phyloP scores from a whole-genome alignment of 2,888 invertebrate species.

The Melanargia galathea region DNA sequence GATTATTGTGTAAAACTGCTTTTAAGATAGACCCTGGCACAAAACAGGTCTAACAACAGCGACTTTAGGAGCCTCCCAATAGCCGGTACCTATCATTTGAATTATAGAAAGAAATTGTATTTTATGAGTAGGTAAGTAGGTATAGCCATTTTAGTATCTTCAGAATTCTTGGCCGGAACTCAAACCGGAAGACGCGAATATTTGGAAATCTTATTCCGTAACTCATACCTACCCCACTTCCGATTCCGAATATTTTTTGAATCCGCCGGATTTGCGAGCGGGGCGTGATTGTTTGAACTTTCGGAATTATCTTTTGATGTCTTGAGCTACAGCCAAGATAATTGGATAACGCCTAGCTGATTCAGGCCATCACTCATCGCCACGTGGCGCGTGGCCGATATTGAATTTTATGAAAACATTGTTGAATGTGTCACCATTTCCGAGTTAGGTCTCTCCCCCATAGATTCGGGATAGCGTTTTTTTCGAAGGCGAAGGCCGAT shows the following conservation, averaged over 20 bases:
- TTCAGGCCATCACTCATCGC: not conserved
- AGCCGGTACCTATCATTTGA: too few relatives aligned
- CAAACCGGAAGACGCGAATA: slow-evolving; percentile 55
- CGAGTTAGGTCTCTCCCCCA: not conserved
- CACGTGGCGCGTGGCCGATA: slow-evolving; percentile 2
- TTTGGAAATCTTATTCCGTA: slow-evolving; percentile 39
- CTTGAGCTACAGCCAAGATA: not conserved
- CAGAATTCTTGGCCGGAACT: slow-evolving; percentile 55
- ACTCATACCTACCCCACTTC: slow-evolving; percentile 30
- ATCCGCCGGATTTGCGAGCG: not conserved
- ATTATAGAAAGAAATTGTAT: too few relatives aligned
- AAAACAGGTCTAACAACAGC: too few relatives aligned
- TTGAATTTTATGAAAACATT: not conserved
- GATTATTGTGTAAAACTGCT: too few relatives aligned
- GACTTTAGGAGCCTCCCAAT: too few relatives aligned
- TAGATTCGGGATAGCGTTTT: not conserved
- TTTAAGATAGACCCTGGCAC: too few relatives aligned
- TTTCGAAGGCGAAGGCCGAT: too few relatives aligned
- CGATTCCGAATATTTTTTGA: slow-evolving; percentile 27
- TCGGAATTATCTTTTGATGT: not conserved
- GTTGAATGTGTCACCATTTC: not conserved
- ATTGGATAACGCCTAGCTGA: not conserved
- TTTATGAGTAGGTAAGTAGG: too few relatives aligned
- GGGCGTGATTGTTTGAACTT: not conserved
- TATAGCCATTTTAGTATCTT: too few relatives aligned